A percentile compares a stretch with the other conserved stretches of the same genome.
Evolutionary conservation across 2,797 vertebrate species (phyloP).

Genomic region (Australoheros facetus): DNA sequence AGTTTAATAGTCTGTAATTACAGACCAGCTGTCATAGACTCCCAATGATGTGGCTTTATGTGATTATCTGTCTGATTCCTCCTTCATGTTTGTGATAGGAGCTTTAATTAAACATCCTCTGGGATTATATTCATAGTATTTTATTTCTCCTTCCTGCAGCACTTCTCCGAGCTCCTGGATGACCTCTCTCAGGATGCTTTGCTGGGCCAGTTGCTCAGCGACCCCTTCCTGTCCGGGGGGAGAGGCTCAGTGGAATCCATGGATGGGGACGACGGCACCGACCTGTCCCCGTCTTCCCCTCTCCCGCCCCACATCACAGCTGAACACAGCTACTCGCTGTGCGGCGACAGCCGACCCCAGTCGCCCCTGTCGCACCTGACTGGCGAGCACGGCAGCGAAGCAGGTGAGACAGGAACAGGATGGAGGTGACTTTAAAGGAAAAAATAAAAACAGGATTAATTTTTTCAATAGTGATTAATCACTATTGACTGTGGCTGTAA

Average conservation of each 20-base stretch:
- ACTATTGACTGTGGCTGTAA: too few species aligned
- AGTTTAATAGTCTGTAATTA: constrained; percentile 43
- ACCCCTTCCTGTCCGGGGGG: constrained; percentile 92
- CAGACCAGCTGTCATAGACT: background rate
- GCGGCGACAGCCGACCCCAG: constrained; percentile 93
- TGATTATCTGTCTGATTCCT: constrained; percentile 42
- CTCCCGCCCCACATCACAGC: constrained; percentile 93
- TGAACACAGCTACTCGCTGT: constrained; percentile 97
- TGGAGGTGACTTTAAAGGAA: background rate
- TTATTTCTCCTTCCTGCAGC: constrained; percentile 75
- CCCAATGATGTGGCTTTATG: constrained; percentile 6
- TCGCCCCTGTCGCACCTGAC: constrained; percentile 91
- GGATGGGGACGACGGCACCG: constrained; percentile 84
- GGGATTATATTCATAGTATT: background rate
- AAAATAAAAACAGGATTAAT: background rate
- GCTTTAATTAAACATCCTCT: background rate
- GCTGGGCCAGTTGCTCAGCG: constrained; percentile 95
- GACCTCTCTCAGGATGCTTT: constrained; percentile 94
- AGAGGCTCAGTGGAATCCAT: constrained; percentile 85
- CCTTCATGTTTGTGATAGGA: background rate
- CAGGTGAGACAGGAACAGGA: constrained; percentile 78
- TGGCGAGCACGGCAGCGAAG: constrained; percentile 85
- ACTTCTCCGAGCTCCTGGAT: constrained; percentile 95
- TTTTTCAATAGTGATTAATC: background rate
- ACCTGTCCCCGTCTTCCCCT: constrained; percentile 84